Evolutionary conservation across 2,797 vertebrate genomes (phyloP).

Genomic region (Onychomys torridus): DNA sequence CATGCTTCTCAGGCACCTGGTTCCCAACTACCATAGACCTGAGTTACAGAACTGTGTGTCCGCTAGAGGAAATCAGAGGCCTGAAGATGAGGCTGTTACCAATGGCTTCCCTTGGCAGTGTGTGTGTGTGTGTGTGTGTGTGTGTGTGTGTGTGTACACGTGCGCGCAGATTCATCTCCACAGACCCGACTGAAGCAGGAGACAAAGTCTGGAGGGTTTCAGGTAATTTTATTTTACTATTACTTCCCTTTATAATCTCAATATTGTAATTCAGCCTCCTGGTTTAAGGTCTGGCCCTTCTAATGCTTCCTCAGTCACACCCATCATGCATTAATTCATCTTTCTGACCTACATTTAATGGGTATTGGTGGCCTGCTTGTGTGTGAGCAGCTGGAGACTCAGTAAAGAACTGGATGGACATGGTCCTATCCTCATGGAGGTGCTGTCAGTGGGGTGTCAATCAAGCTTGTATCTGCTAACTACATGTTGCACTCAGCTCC

Average conservation of each 20-base stretch:
- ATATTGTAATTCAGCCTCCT: not conserved
- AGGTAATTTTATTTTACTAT: constrained; percentile 46
- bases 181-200: not conserved
- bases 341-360: not conserved
- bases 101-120: not conserved
- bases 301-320: not conserved
- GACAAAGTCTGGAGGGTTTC: not conserved
- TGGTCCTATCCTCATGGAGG: not conserved
- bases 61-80: not conserved
- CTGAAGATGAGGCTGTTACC: not conserved
- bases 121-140: not conserved
- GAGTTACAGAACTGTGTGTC: not conserved
- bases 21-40: not conserved
- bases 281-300: not conserved
- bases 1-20: not conserved
- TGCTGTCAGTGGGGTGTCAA: not conserved
- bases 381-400: not conserved
- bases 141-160: not conserved
- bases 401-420: not conserved
- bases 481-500: not conserved
- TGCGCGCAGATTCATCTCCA: not conserved
- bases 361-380: not conserved
- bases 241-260: not conserved
- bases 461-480: not conserved
- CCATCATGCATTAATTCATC: not conserved